Evolutionary conservation across 64 coral and sea anemone genomes (phyloP), one percentile per base, ranked within the genome.

Genomic region (Dendrophyllia cribrosa): DNA sequence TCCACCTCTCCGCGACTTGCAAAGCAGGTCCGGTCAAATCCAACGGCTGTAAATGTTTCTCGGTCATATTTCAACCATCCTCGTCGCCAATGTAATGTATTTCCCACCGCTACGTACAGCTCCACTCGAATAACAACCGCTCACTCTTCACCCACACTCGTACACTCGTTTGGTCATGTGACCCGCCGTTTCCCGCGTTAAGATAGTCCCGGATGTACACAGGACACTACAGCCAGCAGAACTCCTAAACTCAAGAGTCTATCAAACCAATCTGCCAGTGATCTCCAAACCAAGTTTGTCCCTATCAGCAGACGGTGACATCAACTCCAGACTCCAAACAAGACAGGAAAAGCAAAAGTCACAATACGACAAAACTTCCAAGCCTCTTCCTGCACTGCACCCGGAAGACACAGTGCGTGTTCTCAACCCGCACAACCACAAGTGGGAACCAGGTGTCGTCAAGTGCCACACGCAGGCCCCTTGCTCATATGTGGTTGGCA

Each of bases 231-330:
- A n/a, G n/a, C n/a, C n/a, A 71, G 71, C 83, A 26, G 83, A 93
- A 43, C 62, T 93, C n/a, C 16, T 93, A 25, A 93, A 93, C 60
- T 66, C 80, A 56, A 86, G 80, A 69, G 73, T 67, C 3, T 92
- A 92, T 34, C 90, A 86, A 55, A 52, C 81, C 26, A 92, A 86
- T 72, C 90, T 92, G 15, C 93, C 93, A 66, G 61, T 79, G 4
- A 22, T 95, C 25, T 84, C 86, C 5, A 89, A 77, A 47, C 76
- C 88, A 58, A 81, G 47, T 5, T 12, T 66, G 13, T 20, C 19
- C 26, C 7, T 44, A 5, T n/a, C n/a, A 1, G 52, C 80, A 55
- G 76, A 75, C 58, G n/a, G 34, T 13, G 85, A 93, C 1, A 11
- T 46, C 0, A 95, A 86, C 63, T 1, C 17, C 55, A 95, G 86